phyloP scores from a whole-genome alignment of 2,888 invertebrate genomes.

The Kuschelorhynchus macadamiae region DNA sequence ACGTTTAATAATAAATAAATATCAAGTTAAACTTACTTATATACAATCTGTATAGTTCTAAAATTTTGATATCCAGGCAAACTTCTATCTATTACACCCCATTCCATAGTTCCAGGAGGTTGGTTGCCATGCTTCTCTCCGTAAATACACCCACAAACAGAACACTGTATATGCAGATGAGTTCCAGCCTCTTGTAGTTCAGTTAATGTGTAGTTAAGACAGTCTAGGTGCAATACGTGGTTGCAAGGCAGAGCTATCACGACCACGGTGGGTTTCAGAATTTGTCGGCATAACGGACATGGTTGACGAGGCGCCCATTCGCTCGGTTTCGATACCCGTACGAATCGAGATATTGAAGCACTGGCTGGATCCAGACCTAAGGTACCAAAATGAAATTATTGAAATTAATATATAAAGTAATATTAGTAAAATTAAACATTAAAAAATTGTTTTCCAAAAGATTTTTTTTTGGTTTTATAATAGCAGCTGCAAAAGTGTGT shows the following conservation, averaged over 20 bases:
- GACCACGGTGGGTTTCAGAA: conserved; percentile 71
- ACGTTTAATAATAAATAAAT: no score
- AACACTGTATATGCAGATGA: conserved; percentile 84
- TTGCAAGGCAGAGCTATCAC: conserved; percentile 81
- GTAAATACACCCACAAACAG: conserved; percentile 87
- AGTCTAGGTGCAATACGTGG: conserved; percentile 86
- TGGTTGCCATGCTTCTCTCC: conserved; percentile 86
- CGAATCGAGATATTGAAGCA: conserved; percentile 79
- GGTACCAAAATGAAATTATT: no score
- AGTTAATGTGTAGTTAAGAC: conserved; percentile 82
- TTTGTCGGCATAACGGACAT: conserved; percentile 80
- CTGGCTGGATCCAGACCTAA: conserved; percentile 73
- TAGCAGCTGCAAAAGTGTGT: no score
- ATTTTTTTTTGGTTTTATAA: no score
- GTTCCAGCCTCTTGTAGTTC: conserved; percentile 71
- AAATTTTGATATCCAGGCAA: conserved; percentile 79
- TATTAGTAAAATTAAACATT: no score
- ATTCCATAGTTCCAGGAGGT: conserved; percentile 87
- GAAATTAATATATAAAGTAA: no score
- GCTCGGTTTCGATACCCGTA: conserved; percentile 76
- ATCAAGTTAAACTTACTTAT: conserved; percentile 79
- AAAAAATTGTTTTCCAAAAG: no score
- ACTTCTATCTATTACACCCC: conserved; percentile 79
- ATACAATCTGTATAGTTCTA: conserved; percentile 86
- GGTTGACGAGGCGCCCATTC: conserved; percentile 80